Evolutionary conservation across 2,797 vertebrate genomes (phyloP).

Genomic region (Chromis chromis): DNA sequence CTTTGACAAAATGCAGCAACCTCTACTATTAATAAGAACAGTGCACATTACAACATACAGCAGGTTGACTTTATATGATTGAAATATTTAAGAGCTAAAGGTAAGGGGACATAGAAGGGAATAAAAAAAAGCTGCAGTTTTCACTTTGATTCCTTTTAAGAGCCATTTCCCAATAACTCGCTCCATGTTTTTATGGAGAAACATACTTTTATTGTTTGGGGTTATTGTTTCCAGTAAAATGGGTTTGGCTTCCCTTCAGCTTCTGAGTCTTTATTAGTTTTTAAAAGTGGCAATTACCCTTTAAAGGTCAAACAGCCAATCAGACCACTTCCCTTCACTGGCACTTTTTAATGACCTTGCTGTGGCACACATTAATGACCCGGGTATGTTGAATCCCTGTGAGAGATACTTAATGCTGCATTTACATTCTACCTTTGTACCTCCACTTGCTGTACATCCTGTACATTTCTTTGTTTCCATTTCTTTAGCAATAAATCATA

Average conservation of each 20-base stretch:
- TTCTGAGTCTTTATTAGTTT: slow-evolving; percentile 79
- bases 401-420: slow-evolving; percentile 48
- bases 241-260: slow-evolving; percentile 69
- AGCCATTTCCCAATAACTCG: slow-evolving; percentile 66
- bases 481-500: slow-evolving; percentile 12
- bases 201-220: slow-evolving; percentile 78
- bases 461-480: neutral
- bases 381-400: slow-evolving; percentile 38
- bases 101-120: slow-evolving; percentile 40
- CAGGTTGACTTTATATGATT: slow-evolving; percentile 67
- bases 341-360: slow-evolving; percentile 77
- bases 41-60: slow-evolving; percentile 54
- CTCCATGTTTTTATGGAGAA: slow-evolving; percentile 75
- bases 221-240: slow-evolving; percentile 80
- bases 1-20: slow-evolving; percentile 53
- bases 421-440: slow-evolving; percentile 51
- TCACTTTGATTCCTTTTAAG: slow-evolving; percentile 70
- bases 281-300: slow-evolving; percentile 85
- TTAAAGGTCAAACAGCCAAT: slow-evolving; percentile 86
- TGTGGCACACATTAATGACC: slow-evolving; percentile 62
- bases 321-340: slow-evolving; percentile 72
- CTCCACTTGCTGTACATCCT: neutral
- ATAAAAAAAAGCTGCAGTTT: slow-evolving; percentile 58
- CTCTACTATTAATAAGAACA: slow-evolving; percentile 56
- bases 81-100: slow-evolving; percentile 67